A percentile compares a stretch with the other conserved stretches of the same genome.
Conservation (phyloP, 2,113 vertebrate genomes). For the Spilogale gracilis region DNA sequence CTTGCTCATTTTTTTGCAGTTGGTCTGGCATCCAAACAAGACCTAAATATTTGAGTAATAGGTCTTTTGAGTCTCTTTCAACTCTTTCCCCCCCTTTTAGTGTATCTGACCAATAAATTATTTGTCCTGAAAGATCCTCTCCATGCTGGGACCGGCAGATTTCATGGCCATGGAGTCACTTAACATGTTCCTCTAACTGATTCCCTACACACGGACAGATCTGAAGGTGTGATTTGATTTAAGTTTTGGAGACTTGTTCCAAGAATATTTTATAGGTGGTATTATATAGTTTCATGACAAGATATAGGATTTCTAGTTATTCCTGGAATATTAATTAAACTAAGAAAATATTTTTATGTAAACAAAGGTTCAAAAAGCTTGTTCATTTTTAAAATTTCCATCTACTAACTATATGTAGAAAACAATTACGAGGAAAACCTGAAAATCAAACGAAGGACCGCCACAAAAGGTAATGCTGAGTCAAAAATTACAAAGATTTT, state of each 20-base stretch:
- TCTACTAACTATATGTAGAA: not conserved
- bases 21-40: not conserved
- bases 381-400: not conserved
- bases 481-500: conserved; percentile 2
- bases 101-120: not conserved
- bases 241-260: not conserved
- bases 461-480: not conserved
- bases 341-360: conserved; percentile 27
- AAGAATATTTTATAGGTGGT: not conserved
- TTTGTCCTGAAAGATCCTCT: not conserved
- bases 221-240: not conserved
- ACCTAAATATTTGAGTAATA: not conserved
- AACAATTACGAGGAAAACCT: conserved; percentile 18
- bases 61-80: not conserved
- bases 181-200: not conserved
- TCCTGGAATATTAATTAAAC: conserved; percentile 33
- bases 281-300: not conserved
- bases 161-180: not conserved
- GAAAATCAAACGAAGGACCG: not conserved
- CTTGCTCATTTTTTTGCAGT: not conserved
- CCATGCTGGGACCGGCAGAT: not conserved
- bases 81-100: not conserved
- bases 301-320: not conserved
- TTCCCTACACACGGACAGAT: not conserved
- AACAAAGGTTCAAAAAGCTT: conserved; percentile 32